A percentile compares a stretch with the other conserved stretches of the same genome.
Conservation (phyloP, 2,888 invertebrate genomes). For the Platerodrilus igneus region DNA sequence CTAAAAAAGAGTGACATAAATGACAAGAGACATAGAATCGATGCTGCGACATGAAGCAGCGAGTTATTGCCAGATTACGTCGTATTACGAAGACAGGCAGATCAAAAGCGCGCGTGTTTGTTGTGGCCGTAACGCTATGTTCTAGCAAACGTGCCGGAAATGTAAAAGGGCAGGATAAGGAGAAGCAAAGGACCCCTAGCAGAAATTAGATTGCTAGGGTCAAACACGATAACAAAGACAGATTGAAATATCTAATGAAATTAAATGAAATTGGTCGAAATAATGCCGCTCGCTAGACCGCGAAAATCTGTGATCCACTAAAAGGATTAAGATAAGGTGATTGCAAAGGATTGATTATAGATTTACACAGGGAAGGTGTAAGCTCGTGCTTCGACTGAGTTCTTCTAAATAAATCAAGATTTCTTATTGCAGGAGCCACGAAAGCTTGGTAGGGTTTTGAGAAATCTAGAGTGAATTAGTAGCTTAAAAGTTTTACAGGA, state of each 20-base stretch:
- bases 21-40: conserved; percentile 14
- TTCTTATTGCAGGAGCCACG: no score
- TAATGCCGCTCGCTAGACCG: conserved; percentile 34
- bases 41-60: conserved; percentile 25
- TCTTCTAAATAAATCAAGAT: conserved; percentile 28
- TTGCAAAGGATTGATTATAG: conserved; percentile 29
- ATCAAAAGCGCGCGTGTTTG: conserved; percentile 31
- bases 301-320: conserved; percentile 28
- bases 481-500: no score
- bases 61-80: conserved; percentile 36
- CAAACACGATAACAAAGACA: conserved; percentile 37
- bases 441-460: no score
- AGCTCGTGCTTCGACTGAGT: conserved; percentile 27
- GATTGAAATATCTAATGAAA: conserved; percentile 44
- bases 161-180: conserved; percentile 31
- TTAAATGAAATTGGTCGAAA: conserved; percentile 43
- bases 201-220: conserved; percentile 33
- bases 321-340: conserved; percentile 31
- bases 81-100: conserved; percentile 33
- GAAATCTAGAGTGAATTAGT: no score
- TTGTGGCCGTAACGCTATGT: conserved; percentile 25
- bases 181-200: conserved; percentile 27
- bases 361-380: conserved; percentile 27
- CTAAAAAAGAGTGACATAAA: conserved; percentile 23
- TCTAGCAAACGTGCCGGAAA: conserved; percentile 29